Base-by-base conservation (phyloP, 2,888 invertebrate genomes). In the Hypena proboscidalis region DNA sequence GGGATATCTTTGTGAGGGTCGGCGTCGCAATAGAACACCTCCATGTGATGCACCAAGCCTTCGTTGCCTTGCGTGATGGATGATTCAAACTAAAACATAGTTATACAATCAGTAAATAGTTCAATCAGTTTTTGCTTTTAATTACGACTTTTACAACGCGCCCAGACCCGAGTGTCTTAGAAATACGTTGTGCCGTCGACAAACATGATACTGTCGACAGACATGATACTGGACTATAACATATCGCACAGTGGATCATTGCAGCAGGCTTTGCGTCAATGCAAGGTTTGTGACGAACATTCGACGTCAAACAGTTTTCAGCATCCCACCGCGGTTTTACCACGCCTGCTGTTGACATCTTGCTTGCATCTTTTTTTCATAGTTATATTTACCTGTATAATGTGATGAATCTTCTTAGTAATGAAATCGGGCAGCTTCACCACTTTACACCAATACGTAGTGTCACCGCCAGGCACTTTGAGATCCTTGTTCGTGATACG, bases 361-460 rank as follows among this genome's bases (percentile, higher is more conserved):
- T 14, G 22, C 13, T 30, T 4, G 6, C 2, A 14, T 27, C 27
- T 23, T 6, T 21, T 6, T 21, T 4, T 21, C 2, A 21, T 2
- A 6, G 2, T 7, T 2, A 21, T 7, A 21, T 21, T 31, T 77
- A 93, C 93, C 93, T 95, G 94, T 26, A 97, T 92, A 41, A 98
- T 94, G 72, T 97, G 96, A 78, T 97, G 97, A 68, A 94, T 93
- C 40, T 93, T 93, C 45, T 89, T 67, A 4, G 67, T 81, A 29
- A 97, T 86, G 40, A 92, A 90, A 3, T 93, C 90, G 0, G 98
- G 97, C 7, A 99, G 81, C 70, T 94, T 95, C 34, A 95, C 93
- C 3, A 98, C 93, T 46, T 95, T 95, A 77, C 99, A 99, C 99
- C 99, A 99, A 76, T 99, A 99, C 0, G 98, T 99, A 0, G 99